These are phyloP conservation scores for Lutjanus argentimaculatus DNA, from an alignment of 2,797 vertebrate genomes.

Conservation along the genomic window DNA sequence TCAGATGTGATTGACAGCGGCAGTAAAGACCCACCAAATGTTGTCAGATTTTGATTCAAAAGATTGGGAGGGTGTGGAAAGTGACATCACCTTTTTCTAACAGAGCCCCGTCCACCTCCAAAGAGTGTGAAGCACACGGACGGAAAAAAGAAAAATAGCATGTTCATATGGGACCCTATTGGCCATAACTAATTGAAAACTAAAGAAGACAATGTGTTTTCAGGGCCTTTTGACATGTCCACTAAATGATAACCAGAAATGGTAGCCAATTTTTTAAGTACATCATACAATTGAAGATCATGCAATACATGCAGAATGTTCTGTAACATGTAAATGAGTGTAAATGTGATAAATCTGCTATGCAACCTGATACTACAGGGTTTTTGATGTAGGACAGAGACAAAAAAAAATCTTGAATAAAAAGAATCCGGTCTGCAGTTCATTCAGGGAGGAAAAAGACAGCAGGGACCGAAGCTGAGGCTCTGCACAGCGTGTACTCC, in stretches of 20 bases:
- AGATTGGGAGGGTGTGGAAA: too few species aligned
- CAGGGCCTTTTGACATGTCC: slow-evolving; percentile 12
- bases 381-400: slow-evolving; percentile 28
- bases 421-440: slow-evolving; percentile 41
- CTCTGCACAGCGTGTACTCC: slow-evolving; percentile 21
- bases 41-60: slow-evolving; percentile 2
- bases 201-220: background rate
- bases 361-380: slow-evolving; percentile 36
- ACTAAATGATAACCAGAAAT: slow-evolving; percentile 53
- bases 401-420: slow-evolving; percentile 17
- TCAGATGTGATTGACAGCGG: background rate
- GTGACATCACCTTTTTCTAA: too few species aligned
- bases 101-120: too few species aligned
- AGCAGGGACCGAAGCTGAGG: slow-evolving; percentile 11
- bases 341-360: slow-evolving; percentile 22
- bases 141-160: background rate
- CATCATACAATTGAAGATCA: slow-evolving; percentile 64
- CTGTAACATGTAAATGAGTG: slow-evolving; percentile 59
- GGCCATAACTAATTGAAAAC: background rate
- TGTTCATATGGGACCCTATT: background rate
- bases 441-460: slow-evolving; percentile 20
- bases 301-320: slow-evolving; percentile 79
- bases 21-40: background rate
- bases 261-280: slow-evolving; percentile 32
- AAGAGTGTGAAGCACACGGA: background rate